Evolutionary conservation across 2,888 invertebrate genomes (phyloP).

Genomic region (Cephonodes hylas): DNA sequence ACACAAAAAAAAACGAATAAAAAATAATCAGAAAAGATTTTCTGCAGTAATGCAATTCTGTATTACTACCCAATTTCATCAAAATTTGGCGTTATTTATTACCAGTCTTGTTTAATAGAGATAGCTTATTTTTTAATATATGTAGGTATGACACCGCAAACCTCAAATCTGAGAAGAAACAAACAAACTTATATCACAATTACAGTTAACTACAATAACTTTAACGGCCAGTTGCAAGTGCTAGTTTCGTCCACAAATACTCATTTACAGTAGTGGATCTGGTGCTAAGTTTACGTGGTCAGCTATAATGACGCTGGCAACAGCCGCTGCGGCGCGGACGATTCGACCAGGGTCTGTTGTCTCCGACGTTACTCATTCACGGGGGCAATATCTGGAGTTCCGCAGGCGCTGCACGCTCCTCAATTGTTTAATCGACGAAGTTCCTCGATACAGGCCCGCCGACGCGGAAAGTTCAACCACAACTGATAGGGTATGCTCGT

Average conservation of each 20-base stretch:
- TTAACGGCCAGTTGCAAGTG: conserved; percentile 19
- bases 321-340: not conserved
- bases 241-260: not conserved
- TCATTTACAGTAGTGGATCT: not conserved
- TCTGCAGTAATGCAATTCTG: too few relatives aligned
- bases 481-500: conserved; percentile 59
- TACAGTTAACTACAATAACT: not conserved
- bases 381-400: conserved; percentile 50
- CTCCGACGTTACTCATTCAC: conserved; percentile 28
- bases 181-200: not conserved
- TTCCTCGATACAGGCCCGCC: conserved; percentile 62
- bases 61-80: too few relatives aligned
- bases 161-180: not conserved
- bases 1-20: too few relatives aligned
- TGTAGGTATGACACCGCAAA: not conserved
- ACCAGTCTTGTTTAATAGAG: too few relatives aligned
- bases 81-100: too few relatives aligned
- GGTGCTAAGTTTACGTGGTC: not conserved
- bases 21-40: too few relatives aligned
- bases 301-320: conserved; percentile 4
- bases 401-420: conserved; percentile 39
- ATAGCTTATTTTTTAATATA: not conserved
- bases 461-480: conserved; percentile 58
- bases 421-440: conserved; percentile 69
- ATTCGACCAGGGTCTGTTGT: conserved; percentile 1